A percentile compares a stretch with the other conserved stretches of the same genome.
phyloP scores from a whole-genome alignment of 2,113 vertebrate species.

The Zeus faber region DNA sequence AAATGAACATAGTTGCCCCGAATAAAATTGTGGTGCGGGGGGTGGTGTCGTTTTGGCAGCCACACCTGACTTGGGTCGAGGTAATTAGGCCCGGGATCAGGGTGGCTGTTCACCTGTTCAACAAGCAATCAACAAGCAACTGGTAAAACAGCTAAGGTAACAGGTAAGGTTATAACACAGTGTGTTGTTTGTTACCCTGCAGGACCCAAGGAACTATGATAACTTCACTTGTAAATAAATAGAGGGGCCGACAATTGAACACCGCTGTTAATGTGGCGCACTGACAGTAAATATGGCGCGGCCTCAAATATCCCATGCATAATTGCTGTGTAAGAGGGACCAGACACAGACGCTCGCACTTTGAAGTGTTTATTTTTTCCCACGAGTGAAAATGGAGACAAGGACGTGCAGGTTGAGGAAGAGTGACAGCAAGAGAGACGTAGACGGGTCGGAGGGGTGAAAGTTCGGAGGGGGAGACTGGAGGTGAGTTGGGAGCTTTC shows the following conservation, averaged over 20 bases:
- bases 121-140: too few species aligned
- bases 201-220: conserved; percentile 21
- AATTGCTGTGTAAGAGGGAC: conserved; percentile 48
- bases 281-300: conserved; percentile 25
- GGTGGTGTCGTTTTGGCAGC: too few species aligned
- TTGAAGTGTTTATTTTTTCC: conserved; percentile 58
- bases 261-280: conserved; percentile 33
- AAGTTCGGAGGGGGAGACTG: too few species aligned
- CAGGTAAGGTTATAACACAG: too few species aligned
- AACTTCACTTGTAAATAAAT: conserved; percentile 47
- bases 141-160: too few species aligned
- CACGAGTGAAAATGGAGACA: conserved; percentile 20
- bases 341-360: conserved; percentile 38
- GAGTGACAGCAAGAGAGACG: conserved; percentile 16
- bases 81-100: too few species aligned
- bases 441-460: background rate
- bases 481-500: background rate
- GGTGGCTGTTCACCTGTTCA: too few species aligned
- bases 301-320: conserved; percentile 35
- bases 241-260: conserved; percentile 37
- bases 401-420: conserved; percentile 15
- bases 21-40: too few species aligned
- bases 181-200: too few species aligned
- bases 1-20: conserved; percentile 32
- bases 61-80: too few species aligned